Base-by-base conservation (phyloP, 2,888 invertebrate species). In the Atrina japonica region DNA sequence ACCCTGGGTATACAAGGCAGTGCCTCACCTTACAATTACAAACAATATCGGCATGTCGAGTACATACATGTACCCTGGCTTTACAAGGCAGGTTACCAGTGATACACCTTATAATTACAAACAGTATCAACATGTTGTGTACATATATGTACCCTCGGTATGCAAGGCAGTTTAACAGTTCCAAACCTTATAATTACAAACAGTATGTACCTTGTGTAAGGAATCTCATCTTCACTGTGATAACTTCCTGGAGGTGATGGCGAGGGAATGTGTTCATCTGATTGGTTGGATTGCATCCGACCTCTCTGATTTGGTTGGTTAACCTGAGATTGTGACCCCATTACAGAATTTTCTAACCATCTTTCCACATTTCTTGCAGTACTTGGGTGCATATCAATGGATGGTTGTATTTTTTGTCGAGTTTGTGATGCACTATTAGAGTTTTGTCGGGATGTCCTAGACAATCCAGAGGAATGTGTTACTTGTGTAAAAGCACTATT, bases 191-290 rank as follows among this genome's bases (percentile, higher is more conserved):
- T n/a, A n/a, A n/a, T n/a, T n/a, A n/a, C n/a, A n/a, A n/a, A n/a
- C n/a, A n/a, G n/a, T n/a, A n/a, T n/a, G n/a, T n/a, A n/a, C n/a
- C n/a, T n/a, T n/a, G 79, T 77, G 55, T 75, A 66, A 43, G 77
- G 71, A 53, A 80, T 73, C 45, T 82, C 77, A 41, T 84, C 84
- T 7, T 85, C 84, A 70, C 84, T 83, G 58, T 82, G 82, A 55
- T 84, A 83, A 73, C 83, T 84, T 18, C 81, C 82, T 29, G 84
- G 85, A 9, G 85, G 83, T 0, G 86, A 84, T 2, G 82, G 83
- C 2, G 82, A 80, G 27, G 82, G 80, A 7, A 79, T 73, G 47
- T 78, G 60, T 29, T 70, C 69, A 25, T 80, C 78, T 55, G 59
- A 50, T 14, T 63, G 67, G 21, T 78, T 65, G 1, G 61, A 58